Percentiles rank a stretch among this genome's conserved stretches.
Conservation (phyloP, 2,113 vertebrate genomes). For the Ascaphus truei region DNA sequence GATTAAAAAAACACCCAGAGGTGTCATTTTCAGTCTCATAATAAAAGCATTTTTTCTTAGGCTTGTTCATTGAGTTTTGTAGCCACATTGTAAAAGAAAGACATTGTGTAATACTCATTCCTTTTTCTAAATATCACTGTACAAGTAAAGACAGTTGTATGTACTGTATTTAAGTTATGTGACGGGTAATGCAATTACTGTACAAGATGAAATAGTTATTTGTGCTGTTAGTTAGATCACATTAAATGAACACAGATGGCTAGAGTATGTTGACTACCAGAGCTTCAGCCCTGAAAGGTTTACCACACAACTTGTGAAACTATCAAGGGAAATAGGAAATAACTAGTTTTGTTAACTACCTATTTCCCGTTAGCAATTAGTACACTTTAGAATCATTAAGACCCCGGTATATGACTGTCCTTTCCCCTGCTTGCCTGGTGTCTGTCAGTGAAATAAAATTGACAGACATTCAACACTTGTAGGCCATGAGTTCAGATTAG, state of each 20-base stretch:
- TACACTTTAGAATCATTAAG: constrained; percentile 51
- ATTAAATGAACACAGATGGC: constrained; percentile 52
- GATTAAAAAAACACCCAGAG: too few species aligned
- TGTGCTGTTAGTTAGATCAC: constrained; percentile 38
- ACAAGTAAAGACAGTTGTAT: too few species aligned
- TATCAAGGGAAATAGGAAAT: constrained; percentile 49
- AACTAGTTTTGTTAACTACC: constrained; percentile 55
- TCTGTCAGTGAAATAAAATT: constrained; percentile 49
- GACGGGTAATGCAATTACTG: constrained; percentile 44
- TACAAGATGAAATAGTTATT: constrained; percentile 35
- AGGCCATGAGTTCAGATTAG: constrained; percentile 45
- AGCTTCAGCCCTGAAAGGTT: constrained; percentile 41
- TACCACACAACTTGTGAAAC: constrained; percentile 57
- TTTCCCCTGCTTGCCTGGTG: constrained; percentile 18
- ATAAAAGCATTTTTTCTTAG: too few species aligned
- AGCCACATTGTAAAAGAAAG: too few species aligned
- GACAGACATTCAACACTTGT: constrained; percentile 44
- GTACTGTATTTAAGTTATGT: constrained; percentile 45
- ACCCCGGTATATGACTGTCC: constrained; percentile 6
- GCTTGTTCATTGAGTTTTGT: too few species aligned
- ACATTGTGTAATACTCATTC: too few species aligned
- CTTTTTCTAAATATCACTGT: too few species aligned
- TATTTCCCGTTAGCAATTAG: constrained; percentile 50
- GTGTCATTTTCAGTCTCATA: too few species aligned
- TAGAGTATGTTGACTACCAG: constrained; percentile 37